Percentiles rank a stretch among this genome's conserved stretches.
Evolutionary conservation across 2,113 vertebrate species (phyloP).

Genomic region (Strix uralensis): DNA sequence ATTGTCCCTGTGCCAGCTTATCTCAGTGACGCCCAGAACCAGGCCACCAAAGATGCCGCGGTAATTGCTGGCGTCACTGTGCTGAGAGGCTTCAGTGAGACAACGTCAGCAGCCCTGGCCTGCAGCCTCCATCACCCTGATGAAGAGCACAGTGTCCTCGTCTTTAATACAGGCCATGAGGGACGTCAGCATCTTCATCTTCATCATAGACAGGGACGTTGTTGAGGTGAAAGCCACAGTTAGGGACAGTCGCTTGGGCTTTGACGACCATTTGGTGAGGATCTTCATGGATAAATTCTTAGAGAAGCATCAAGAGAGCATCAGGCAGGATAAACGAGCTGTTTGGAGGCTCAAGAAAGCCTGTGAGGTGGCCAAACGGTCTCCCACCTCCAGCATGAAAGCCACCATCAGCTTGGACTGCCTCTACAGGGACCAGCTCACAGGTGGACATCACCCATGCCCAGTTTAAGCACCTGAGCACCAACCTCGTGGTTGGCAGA

Average conservation of each 20-base stretch:
- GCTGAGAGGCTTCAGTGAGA: conserved; percentile 47
- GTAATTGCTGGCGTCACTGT: not conserved
- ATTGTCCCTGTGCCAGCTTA: not conserved
- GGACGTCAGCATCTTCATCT: not conserved
- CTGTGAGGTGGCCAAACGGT: not conserved
- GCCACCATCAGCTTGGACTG: not conserved
- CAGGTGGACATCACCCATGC: not conserved
- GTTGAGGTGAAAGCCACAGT: not conserved
- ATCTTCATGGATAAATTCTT: not conserved
- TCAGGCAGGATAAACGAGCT: not conserved
- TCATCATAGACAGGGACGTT: not conserved
- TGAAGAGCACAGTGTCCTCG: not conserved
- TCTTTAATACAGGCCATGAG: not conserved
- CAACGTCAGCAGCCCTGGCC: not conserved
- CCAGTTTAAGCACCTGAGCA: not conserved
- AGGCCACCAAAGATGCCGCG: not conserved
- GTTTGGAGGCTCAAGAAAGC: not conserved
- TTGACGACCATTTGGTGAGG: not conserved
- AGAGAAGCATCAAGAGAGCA: not conserved
- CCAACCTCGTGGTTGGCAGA: not conserved
- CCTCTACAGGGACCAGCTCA: not conserved
- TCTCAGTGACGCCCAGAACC: not conserved
- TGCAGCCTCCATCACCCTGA: not conserved
- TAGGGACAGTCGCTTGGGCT: not conserved
- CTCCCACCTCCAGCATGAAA: not conserved